These are phyloP conservation scores for Eupsilia transversa DNA, from an alignment of 2,888 invertebrate species.

Conservation along the genomic window DNA sequence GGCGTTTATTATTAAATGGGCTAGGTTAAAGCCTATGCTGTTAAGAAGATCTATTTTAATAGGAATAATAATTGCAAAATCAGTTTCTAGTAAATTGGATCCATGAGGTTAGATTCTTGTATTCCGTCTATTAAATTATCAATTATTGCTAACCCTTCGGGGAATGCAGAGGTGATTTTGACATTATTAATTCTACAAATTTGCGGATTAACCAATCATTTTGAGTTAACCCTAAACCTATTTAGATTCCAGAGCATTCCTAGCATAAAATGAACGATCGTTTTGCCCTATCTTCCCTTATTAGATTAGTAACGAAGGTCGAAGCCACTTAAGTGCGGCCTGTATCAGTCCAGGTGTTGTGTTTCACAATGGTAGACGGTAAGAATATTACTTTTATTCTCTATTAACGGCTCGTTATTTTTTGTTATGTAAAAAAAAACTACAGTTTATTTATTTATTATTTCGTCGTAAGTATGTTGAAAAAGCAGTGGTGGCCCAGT, in stretches of 20 bases:
- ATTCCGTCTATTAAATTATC: neutral
- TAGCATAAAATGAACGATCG: neutral
- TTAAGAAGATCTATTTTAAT: neutral
- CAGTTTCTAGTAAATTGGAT: neutral
- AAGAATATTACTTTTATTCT: conserved; percentile 51
- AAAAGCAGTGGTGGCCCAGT: too few species aligned
- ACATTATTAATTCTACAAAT: neutral
- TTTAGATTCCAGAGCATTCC: neutral
- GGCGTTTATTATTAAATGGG: neutral
- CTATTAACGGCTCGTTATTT: neutral
- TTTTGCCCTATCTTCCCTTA: conserved; percentile 35
- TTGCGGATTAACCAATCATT: neutral
- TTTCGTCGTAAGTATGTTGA: neutral
- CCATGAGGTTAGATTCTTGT: neutral
- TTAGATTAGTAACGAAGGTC: conserved; percentile 55
- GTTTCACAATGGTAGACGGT: conserved; percentile 77
- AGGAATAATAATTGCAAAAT: neutral
- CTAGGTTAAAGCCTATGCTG: neutral
- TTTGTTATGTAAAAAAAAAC: neutral
- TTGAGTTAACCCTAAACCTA: neutral
- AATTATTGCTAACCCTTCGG: neutral
- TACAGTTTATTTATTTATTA: neutral
- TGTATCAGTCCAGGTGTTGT: conserved; percentile 46
- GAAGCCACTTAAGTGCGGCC: conserved; percentile 60
- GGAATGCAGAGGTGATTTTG: neutral